Evolutionary conservation across 2,797 vertebrate genomes (phyloP).

Genomic region (Yasuhikotakia modesta): DNA sequence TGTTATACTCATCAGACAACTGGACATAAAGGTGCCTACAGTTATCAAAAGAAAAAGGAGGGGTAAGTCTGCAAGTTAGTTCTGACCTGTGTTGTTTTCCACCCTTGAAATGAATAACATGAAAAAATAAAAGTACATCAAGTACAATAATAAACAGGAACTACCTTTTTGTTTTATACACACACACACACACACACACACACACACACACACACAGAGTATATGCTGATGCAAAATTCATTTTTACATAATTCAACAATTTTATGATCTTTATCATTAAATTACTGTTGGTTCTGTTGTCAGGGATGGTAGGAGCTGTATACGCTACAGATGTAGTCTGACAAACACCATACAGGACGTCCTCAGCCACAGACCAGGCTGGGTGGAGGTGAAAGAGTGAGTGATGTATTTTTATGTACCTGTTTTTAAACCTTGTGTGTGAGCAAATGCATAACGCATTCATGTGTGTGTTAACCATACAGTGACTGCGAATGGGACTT

Average conservation of each 20-base stretch:
- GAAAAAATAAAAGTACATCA: too few relatives aligned
- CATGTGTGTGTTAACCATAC: neutral
- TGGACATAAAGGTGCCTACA: conserved; percentile 63
- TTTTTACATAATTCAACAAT: neutral
- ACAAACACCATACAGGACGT: conserved; percentile 84
- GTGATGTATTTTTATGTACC: conserved; percentile 15
- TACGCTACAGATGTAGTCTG: conserved; percentile 83
- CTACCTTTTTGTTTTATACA: neutral
- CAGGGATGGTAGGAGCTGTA: conserved; percentile 75
- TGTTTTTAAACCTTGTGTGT: neutral
- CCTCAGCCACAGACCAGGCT: conserved; percentile 82
- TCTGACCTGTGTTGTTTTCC: neutral
- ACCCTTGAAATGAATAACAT: neutral
- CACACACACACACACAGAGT: too few relatives aligned
- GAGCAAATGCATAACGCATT: neutral
- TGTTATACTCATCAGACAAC: conserved; percentile 61
- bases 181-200: too few relatives aligned
- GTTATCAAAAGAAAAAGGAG: conserved; percentile 67
- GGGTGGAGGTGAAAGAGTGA: conserved; percentile 89
- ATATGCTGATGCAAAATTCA: neutral
- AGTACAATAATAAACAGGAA: too few relatives aligned
- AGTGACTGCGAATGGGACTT: conserved; percentile 92
- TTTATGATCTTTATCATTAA: neutral
- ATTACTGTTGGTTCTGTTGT: neutral
- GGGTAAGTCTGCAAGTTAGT: conserved; percentile 63